A percentile compares a stretch with the other conserved stretches of the same genome.
phyloP scores from a whole-genome alignment of 2,797 vertebrate species.

The Sebastiscus tertius region DNA sequence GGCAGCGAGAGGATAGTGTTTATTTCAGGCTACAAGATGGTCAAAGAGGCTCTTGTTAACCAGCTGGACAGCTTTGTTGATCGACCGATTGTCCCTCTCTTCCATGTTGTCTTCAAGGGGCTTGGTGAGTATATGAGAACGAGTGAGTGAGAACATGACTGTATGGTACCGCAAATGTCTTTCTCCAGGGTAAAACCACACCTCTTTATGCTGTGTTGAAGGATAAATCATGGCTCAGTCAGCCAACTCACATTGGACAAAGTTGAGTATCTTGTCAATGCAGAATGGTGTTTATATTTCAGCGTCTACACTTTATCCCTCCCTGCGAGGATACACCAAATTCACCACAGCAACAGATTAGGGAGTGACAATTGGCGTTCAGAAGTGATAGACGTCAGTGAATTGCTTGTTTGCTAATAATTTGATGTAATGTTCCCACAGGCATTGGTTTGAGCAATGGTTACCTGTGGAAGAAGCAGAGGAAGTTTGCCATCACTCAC shows the following conservation, averaged over 20 bases:
- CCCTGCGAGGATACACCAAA: neutral
- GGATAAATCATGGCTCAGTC: neutral
- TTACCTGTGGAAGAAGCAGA: slow-evolving; percentile 78
- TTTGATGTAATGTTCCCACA: slow-evolving; percentile 35
- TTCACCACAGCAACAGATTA: neutral
- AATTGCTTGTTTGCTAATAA: neutral
- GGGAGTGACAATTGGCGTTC: neutral
- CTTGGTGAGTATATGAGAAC: slow-evolving; percentile 70
- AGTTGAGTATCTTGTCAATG: neutral
- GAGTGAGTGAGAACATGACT: neutral
- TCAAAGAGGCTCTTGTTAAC: slow-evolving; percentile 79
- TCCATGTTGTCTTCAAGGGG: slow-evolving; percentile 56
- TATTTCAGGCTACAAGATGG: slow-evolving; percentile 77
- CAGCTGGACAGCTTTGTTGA: slow-evolving; percentile 78
- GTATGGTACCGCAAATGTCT: neutral
- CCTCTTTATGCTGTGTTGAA: neutral
- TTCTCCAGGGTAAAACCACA: neutral
- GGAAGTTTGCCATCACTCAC: slow-evolving; percentile 77
- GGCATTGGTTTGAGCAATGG: slow-evolving; percentile 80
- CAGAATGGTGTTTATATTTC: neutral
- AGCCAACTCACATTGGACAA: neutral
- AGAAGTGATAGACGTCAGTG: neutral
- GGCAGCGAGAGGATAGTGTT: slow-evolving; percentile 74
- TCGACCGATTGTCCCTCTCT: slow-evolving; percentile 70
- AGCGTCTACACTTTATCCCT: fast-evolving